These are phyloP conservation scores for Myotis brandtii DNA, from an alignment of 2,113 vertebrate species.

Conservation along the genomic window DNA sequence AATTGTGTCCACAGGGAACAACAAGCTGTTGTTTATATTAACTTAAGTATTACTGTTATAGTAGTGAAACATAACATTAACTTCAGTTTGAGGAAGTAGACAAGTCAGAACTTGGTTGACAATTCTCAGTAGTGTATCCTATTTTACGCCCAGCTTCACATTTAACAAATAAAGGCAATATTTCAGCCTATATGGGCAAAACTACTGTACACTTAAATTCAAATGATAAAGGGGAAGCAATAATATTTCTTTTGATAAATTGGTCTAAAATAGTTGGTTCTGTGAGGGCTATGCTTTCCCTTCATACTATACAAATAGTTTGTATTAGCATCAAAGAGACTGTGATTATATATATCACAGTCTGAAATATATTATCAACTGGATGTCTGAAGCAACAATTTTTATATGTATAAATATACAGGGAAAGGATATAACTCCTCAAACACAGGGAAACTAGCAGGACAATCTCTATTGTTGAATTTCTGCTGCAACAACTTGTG, in stretches of 20 bases:
- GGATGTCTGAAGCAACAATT: too few relatives aligned
- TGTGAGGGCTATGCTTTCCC: background rate
- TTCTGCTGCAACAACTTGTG: background rate
- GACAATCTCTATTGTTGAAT: background rate
- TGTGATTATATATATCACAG: background rate
- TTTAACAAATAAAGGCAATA: slow-evolving; percentile 37
- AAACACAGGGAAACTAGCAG: background rate
- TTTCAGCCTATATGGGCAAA: slow-evolving; percentile 6
- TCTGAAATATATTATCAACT: too few relatives aligned
- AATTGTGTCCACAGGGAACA: background rate
- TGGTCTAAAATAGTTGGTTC: slow-evolving; percentile 38
- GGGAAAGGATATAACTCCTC: background rate
- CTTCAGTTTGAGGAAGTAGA: background rate
- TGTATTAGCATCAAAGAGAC: background rate
- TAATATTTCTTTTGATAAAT: slow-evolving; percentile 7
- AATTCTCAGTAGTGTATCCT: background rate
- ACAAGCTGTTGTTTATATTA: background rate
- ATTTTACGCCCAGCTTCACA: rapidly evolving
- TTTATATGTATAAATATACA: background rate
- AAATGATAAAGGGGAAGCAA: slow-evolving; percentile 61
- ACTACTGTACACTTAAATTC: slow-evolving; percentile 32
- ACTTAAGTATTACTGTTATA: background rate
- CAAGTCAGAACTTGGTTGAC: background rate
- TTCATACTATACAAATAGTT: background rate
- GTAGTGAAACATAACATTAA: background rate